These are phyloP conservation scores for Pseudomugil gertrudae DNA, from an alignment of 2,797 vertebrate species.

Conservation along the genomic window DNA sequence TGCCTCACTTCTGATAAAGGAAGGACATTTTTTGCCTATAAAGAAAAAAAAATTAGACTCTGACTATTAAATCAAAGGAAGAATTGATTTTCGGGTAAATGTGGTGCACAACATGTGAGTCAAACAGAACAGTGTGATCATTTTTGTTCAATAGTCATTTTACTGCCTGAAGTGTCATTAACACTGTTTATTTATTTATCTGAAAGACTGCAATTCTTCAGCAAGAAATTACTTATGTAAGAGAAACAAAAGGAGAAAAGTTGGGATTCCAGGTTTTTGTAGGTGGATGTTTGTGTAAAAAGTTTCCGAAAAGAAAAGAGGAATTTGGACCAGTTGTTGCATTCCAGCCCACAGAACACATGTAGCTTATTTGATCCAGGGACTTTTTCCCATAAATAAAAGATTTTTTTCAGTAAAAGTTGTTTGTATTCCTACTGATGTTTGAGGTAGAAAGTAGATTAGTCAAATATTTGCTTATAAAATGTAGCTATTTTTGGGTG, in stretches of 20 bases:
- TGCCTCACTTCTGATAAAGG: constrained; percentile 50
- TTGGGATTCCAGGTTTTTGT: no score
- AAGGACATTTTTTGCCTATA: constrained; percentile 58
- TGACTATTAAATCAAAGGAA: constrained; percentile 19
- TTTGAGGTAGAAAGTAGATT: neutral
- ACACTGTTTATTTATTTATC: neutral
- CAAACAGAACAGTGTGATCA: neutral
- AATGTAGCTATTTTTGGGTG: neutral
- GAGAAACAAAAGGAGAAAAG: neutral
- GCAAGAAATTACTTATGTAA: neutral
- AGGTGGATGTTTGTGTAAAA: neutral
- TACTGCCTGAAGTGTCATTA: neutral
- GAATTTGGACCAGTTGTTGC: neutral
- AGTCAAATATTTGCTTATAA: neutral
- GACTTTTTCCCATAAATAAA: neutral
- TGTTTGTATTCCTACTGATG: neutral
- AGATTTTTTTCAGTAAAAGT: neutral
- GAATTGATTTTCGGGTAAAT: constrained; percentile 1
- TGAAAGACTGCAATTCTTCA: neutral
- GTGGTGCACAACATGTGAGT: neutral
- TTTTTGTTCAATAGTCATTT: neutral
- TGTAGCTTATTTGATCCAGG: neutral
- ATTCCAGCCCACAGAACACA: neutral
- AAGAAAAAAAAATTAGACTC: constrained; percentile 27
- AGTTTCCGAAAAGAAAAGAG: neutral